Evolutionary conservation across 2,797 vertebrate genomes (phyloP).

Genomic region (Typhlichthys eigenmanni): DNA sequence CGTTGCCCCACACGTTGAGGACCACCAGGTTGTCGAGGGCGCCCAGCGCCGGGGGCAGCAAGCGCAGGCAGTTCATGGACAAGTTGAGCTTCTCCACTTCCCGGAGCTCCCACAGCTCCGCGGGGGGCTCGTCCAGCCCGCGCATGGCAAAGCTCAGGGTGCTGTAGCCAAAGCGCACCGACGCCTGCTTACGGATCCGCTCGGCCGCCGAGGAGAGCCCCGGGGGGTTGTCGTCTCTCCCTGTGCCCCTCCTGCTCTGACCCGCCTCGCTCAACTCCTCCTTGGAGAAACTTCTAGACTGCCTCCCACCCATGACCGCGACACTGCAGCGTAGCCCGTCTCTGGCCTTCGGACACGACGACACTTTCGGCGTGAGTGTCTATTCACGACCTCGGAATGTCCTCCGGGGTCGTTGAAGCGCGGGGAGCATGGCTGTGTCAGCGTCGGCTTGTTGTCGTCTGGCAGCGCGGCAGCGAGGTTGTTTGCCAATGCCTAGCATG

Average conservation of each 20-base stretch:
- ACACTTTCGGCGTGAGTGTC: constrained; percentile 10
- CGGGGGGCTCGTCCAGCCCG: constrained; percentile 80
- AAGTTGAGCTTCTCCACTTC: constrained; percentile 93
- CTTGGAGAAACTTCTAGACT: constrained; percentile 69
- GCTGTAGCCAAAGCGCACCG: constrained; percentile 77
- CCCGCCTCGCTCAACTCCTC: constrained; percentile 59
- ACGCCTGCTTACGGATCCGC: constrained; percentile 73
- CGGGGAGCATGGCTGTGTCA: constrained; percentile 30
- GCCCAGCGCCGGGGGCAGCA: constrained; percentile 80
- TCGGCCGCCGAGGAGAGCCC: constrained; percentile 72
- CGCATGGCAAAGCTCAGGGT: constrained; percentile 88
- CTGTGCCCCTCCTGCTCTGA: constrained; percentile 48
- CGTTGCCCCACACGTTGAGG: constrained; percentile 88
- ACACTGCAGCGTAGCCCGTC: constrained; percentile 18
- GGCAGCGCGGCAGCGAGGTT: constrained; percentile 7
- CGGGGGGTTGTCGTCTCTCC: constrained; percentile 59
- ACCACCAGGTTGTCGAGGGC: constrained; percentile 86
- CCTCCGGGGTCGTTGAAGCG: constrained; percentile 28
- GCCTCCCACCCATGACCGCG: constrained; percentile 87
- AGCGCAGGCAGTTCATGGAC: constrained; percentile 84
- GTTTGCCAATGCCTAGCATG: constrained; percentile 37
- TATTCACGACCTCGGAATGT: constrained; percentile 26
- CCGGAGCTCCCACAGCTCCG: constrained; percentile 87
- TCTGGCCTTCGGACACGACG: constrained; percentile 7
- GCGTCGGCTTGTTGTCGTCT: constrained; percentile 4